A percentile compares a stretch with the other conserved stretches of the same genome.
Conservation (phyloP, 1,140 invertebrate species). For the Euschistus heros region DNA sequence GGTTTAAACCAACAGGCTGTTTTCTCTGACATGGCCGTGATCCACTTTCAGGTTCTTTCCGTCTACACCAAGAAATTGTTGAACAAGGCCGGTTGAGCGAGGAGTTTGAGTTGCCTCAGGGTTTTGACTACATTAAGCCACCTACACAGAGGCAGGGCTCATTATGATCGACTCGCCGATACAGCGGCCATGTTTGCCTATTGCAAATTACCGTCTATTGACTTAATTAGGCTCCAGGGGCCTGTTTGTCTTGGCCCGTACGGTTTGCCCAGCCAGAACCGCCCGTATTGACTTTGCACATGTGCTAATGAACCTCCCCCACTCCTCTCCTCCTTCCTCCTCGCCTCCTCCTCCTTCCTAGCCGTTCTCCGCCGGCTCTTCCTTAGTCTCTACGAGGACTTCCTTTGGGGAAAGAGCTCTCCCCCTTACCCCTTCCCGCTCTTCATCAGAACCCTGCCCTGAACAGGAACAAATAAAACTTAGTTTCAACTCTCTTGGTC, state of each 20-base stretch:
- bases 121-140: not conserved
- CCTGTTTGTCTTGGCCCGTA: conserved; percentile 18
- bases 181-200: conserved; percentile 18
- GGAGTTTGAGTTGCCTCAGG: not conserved
- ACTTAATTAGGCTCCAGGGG: conserved; percentile 21
- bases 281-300: conserved; percentile 23
- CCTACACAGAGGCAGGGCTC: not conserved
- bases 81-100: too few relatives aligned
- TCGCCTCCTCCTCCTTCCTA: not conserved
- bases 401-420: not conserved
- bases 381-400: not conserved
- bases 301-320: conserved; percentile 21
- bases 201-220: conserved; percentile 23
- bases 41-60: too few relatives aligned
- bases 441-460: not conserved
- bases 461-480: too few relatives aligned
- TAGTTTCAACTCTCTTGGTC: too few relatives aligned
- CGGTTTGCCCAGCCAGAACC: not conserved
- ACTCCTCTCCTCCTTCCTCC: conserved; percentile 2
- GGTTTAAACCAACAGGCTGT: too few relatives aligned
- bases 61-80: too few relatives aligned
- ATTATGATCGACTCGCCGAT: conserved; percentile 1
- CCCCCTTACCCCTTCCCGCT: not conserved
- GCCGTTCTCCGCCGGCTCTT: not conserved
- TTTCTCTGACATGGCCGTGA: too few relatives aligned